Base-by-base conservation (phyloP, 92 coral and sea anemone genomes). In the Desmophyllum pertusum region DNA sequence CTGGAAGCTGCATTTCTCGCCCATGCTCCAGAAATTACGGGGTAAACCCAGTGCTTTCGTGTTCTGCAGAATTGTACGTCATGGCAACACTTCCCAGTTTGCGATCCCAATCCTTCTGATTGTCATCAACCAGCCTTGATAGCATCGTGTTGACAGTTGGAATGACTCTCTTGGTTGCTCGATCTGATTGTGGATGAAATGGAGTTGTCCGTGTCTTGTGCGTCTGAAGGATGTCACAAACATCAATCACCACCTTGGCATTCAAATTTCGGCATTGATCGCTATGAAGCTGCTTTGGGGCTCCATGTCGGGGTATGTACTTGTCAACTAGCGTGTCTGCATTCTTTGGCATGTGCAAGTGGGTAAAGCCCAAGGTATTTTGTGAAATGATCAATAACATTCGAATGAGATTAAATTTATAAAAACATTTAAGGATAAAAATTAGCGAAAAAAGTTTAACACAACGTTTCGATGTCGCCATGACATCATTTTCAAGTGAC, bases 211-310 rank as follows among this genome's bases (percentile, higher is more conserved):
- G 51, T 45, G 51, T 45, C 13, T 45, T 45, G 13, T 13, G 13
- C 51, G 51, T 45, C 13, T 45, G 51, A 45, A 45, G 51, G 13
- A 45, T 45, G 51, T 45, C 51, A 77, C 86, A 82, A 3, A 82
- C 71, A 27, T 82, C 86, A n/a, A 33, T 35, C 18, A 82, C 71
- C 11, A 46, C 27, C 66, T 82, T 59, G 30, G 79, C 65, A 33
- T 61, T 45, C 43, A 82, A 46, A 31, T 84, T 84, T 36, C 30
- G 36, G 15, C 92, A 86, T 42, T 89, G 89, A 69, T 89, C 93
- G 43, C 70, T 65, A 46, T 85, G 93, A 21, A 89, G 67, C 65
- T 89, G 89, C 41, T 89, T 83, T 37, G 89, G 89, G 53, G 92
- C 89, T 70, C 91, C 88, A 66, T 76, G 70, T 19, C 65, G 73